A percentile compares a stretch with the other conserved stretches of the same genome.
These are phyloP conservation scores for Sebastes melanostomus DNA, from an alignment of 2,797 vertebrate genomes.

Conservation along the genomic window DNA sequence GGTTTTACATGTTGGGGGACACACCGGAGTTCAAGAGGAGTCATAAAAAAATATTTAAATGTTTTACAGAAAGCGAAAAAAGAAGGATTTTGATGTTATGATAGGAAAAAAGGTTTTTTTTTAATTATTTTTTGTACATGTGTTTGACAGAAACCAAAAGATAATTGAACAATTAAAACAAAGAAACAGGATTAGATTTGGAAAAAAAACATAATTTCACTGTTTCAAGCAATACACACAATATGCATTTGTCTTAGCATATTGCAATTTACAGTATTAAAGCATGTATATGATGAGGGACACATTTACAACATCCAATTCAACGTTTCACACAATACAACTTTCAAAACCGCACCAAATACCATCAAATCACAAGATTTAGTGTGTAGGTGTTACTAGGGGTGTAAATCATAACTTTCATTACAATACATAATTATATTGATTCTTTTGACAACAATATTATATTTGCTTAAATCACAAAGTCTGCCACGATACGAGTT, in stretches of 20 bases:
- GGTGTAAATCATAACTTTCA: too few species aligned
- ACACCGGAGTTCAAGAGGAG: neutral
- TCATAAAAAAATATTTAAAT: neutral
- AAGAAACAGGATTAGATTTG: neutral
- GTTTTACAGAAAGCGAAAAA: neutral
- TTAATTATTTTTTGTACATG: neutral
- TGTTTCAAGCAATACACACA: neutral
- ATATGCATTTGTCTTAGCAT: neutral
- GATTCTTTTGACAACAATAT: too few species aligned
- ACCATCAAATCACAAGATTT: neutral
- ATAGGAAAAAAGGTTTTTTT: neutral
- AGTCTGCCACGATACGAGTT: too few species aligned
- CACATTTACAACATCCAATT: neutral
- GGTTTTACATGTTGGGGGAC: neutral
- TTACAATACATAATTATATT: too few species aligned
- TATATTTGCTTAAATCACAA: too few species aligned
- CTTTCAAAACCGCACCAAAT: neutral
- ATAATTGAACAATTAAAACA: neutral
- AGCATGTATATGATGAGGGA: neutral
- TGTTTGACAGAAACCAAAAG: neutral
- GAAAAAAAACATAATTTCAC: neutral
- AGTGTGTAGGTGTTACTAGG: neutral
- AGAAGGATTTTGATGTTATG: neutral
- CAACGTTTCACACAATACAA: neutral
- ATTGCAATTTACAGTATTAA: neutral